Percentiles rank a stretch among this genome's conserved stretches.
phyloP scores from a whole-genome alignment of 2,113 vertebrate genomes.

The Archocentrus centrarchus region DNA sequence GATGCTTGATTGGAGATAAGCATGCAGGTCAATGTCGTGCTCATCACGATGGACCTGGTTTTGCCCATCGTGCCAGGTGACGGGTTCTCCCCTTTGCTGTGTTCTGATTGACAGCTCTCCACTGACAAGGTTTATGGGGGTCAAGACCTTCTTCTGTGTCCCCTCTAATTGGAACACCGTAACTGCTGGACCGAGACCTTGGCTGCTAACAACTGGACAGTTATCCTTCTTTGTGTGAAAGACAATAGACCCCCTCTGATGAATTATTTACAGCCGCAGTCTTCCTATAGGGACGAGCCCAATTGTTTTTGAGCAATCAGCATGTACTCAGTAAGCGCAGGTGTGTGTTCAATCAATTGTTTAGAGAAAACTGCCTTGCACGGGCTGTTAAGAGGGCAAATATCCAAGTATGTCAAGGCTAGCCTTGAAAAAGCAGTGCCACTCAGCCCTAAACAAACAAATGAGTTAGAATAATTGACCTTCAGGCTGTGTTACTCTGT shows the following conservation, averaged over 20 bases:
- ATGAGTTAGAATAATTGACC: conserved; percentile 69
- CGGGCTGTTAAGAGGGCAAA: conserved; percentile 49
- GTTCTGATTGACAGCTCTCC: conserved; percentile 73
- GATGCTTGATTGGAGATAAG: conserved; percentile 79
- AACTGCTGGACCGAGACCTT: conserved; percentile 65
- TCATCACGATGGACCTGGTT: conserved; percentile 54
- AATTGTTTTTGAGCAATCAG: conserved; percentile 51
- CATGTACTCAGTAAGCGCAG: conserved; percentile 41
- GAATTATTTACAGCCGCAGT: conserved; percentile 40
- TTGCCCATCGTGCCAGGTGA: conserved; percentile 59
- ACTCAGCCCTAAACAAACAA: conserved; percentile 71
- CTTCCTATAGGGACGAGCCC: conserved; percentile 23
- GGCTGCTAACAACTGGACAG: conserved; percentile 43
- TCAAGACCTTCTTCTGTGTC: conserved; percentile 71
- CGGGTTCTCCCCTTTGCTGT: conserved; percentile 58
- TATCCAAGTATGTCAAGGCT: conserved; percentile 59
- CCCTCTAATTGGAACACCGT: conserved; percentile 70
- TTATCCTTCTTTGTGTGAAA: conserved; percentile 43
- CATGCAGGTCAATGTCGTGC: conserved; percentile 69
- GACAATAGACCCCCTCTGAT: conserved; percentile 55
- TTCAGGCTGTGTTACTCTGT: conserved; percentile 70
- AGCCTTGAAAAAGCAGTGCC: conserved; percentile 45
- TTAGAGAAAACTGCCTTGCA: conserved; percentile 40
- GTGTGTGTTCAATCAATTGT: conserved; percentile 63
- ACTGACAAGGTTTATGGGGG: conserved; percentile 75